A percentile compares a stretch with the other conserved stretches of the same genome.
Evolutionary conservation across 1,140 invertebrate genomes (phyloP).

Genomic region (Sogatella furcifera): DNA sequence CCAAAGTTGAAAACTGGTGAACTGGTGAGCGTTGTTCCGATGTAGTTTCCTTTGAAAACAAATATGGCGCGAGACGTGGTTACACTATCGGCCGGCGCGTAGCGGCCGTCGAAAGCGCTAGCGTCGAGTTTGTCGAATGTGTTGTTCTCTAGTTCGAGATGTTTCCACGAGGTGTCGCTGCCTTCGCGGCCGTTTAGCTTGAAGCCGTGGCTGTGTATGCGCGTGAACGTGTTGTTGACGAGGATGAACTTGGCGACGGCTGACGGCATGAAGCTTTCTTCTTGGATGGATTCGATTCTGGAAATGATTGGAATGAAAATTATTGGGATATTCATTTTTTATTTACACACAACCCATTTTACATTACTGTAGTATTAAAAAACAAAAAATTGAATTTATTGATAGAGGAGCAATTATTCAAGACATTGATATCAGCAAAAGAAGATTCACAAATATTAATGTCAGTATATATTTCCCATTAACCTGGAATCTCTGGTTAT

Average conservation of each 20-base stretch:
- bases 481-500: no score
- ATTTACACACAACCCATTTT: no score
- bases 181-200: constrained; percentile 35
- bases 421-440: no score
- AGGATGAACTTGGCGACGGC: constrained; percentile 47
- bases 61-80: constrained; percentile 5
- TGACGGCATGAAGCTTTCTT: constrained; percentile 42
- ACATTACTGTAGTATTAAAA: not conserved
- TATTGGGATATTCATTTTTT: constrained; percentile 2
- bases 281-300: constrained; percentile 48
- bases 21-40: constrained; percentile 15
- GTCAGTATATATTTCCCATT: no score
- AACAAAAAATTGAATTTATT: no score
- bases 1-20: constrained; percentile 43
- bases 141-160: constrained; percentile 48
- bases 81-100: constrained; percentile 18
- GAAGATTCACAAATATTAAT: no score
- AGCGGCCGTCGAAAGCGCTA: constrained; percentile 38
- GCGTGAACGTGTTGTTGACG: constrained; percentile 46
- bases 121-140: constrained; percentile 43
- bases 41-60: constrained; percentile 19
- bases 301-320: constrained; percentile 25
- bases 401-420: no score
- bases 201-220: constrained; percentile 41
- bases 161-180: constrained; percentile 37